Base-by-base conservation (phyloP, 1,140 invertebrate species). In the Acyrthosiphon pisum region DNA sequence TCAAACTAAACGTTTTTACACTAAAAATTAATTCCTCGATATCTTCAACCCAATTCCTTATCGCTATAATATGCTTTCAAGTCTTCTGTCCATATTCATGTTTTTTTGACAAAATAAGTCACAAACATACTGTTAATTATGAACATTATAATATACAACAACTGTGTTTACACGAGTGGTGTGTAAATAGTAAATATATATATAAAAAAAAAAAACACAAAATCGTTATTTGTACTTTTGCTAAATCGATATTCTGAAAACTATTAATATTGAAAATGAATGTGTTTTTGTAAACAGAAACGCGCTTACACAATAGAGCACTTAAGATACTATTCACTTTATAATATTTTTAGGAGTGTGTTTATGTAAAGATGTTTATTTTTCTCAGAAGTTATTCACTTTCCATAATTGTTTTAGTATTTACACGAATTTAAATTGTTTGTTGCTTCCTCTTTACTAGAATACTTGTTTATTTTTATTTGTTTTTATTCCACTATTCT, bases 301-400 rank as follows among this genome's bases (percentile, higher is more conserved):
- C 11, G 14, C 4, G 60, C 60, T 76, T n/a, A 76, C 60, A 76
- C 60, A 76, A 76, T 76, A 76, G 60, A 76, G 30, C 60, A 76
- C 60, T 76, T 76, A 76, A 68, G 60, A 76, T 76, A n/a, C 60
- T n/a, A 76, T 76, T 76, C 60, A 76, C 30, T 76, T 76, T 76
- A 76, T 76, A 76, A n/a, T 76, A 76, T 76, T 76, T 76, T 23
- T 76, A 76, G 6, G 60, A 76, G n/a, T 76, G 30, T 6, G 18
- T 76, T 76, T 76, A 18, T 76, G 30, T n/a, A 76, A 76, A 76
- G 60, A 76, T 76, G 60, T 76, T 76, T 76, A 76, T 76, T 76
- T 76, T 68, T 76, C 14, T 76, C 60, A n/a, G n/a, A n/a, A 76
- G n/a, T 76, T 35, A 76, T 76, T 76, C 60, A 76, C 60, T 76